Conservation (phyloP, 2,113 vertebrate species). For the Cettia cetti region DNA sequence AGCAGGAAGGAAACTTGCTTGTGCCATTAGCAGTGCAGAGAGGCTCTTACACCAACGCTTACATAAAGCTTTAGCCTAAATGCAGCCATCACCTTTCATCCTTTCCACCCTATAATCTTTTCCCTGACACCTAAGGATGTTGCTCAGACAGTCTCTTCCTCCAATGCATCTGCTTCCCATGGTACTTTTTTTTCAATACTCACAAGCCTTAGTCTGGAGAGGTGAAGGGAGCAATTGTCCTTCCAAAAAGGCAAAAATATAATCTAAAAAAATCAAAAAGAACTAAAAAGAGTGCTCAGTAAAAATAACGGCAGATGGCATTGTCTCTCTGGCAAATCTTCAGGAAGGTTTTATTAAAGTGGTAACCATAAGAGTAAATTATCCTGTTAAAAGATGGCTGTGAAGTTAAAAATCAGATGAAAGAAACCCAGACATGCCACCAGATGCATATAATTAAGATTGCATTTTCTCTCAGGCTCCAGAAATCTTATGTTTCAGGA, state of each 20-base stretch:
- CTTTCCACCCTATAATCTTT: background rate
- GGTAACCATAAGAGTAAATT: background rate
- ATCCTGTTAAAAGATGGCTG: background rate
- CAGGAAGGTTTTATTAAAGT: background rate
- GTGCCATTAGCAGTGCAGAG: background rate
- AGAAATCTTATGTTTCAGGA: background rate
- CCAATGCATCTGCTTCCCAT: background rate
- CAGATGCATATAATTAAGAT: background rate
- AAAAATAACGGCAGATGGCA: background rate
- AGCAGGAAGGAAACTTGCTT: background rate
- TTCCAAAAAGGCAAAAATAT: background rate
- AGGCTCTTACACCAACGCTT: background rate
- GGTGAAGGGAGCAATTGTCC: background rate
- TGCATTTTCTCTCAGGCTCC: background rate
- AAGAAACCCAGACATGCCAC: background rate
- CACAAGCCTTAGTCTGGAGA: background rate
- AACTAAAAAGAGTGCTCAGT: background rate
- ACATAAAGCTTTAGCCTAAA: background rate
- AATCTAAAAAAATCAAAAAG: background rate
- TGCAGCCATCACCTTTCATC: background rate
- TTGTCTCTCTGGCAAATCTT: background rate
- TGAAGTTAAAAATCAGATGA: conserved; percentile 2
- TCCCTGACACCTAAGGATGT: background rate
- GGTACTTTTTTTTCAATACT: background rate
- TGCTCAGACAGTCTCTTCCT: background rate